phyloP scores from a whole-genome alignment of 2,888 invertebrate species.

The Coremacera marginata region DNA sequence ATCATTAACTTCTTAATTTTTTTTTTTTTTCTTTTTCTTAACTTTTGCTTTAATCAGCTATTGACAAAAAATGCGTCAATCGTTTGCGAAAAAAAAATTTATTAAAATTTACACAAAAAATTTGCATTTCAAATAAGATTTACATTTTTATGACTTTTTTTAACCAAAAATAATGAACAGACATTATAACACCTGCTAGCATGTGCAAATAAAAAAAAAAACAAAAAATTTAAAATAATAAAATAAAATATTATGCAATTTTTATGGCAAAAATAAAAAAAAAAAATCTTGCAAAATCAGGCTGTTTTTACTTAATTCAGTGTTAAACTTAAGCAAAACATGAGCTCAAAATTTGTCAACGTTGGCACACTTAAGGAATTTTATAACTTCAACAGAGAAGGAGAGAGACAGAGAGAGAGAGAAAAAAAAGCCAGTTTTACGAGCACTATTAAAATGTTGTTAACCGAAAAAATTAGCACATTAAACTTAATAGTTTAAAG shows the following conservation, averaged over 20 bases:
- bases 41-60: background rate
- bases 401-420: too few relatives aligned
- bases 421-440: too few relatives aligned
- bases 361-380: too few relatives aligned
- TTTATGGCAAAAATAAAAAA: background rate
- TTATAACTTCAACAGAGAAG: too few relatives aligned
- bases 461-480: too few relatives aligned
- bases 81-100: background rate
- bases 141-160: background rate
- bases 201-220: background rate
- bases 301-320: background rate
- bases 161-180: background rate
- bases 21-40: too few relatives aligned
- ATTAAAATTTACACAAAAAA: slow-evolving; percentile 14
- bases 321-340: background rate
- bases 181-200: background rate
- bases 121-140: background rate
- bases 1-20: too few relatives aligned
- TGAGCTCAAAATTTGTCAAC: background rate
- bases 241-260: slow-evolving; percentile 9
- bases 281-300: background rate
- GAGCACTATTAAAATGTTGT: too few relatives aligned
- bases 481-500: too few relatives aligned
- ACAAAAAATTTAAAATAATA: background rate
- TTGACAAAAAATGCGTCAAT: background rate